These are phyloP conservation scores for Microplitis manilae DNA, from an alignment of 2,888 invertebrate genomes.

Conservation along the genomic window DNA sequence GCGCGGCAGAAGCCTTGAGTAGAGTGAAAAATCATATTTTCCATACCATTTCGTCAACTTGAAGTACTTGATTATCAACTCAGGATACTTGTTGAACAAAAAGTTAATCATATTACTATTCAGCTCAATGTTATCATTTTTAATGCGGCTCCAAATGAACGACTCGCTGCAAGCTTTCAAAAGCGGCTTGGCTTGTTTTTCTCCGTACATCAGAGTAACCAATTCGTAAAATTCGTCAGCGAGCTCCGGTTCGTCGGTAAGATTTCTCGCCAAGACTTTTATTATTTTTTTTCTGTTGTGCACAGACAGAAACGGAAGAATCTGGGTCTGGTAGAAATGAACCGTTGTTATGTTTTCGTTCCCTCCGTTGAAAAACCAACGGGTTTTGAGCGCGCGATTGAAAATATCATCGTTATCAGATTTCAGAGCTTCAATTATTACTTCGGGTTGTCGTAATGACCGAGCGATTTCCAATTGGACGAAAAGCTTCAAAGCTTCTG, in stretches of 20 bases:
- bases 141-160: slow-evolving; percentile 53
- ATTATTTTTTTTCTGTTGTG: slow-evolving; percentile 58
- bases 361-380: slow-evolving; percentile 61
- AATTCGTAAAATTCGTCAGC: slow-evolving; percentile 60
- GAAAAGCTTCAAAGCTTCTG: slow-evolving; percentile 53
- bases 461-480: slow-evolving; percentile 57
- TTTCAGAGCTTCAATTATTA: slow-evolving; percentile 58
- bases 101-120: not conserved
- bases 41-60: slow-evolving; percentile 46
- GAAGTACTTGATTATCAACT: slow-evolving; percentile 59
- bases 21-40: slow-evolving; percentile 14
- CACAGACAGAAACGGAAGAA: slow-evolving; percentile 59
- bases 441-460: slow-evolving; percentile 48
- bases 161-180: slow-evolving; percentile 58
- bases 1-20: slow-evolving; percentile 50
- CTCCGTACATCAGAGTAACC: slow-evolving; percentile 51
- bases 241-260: slow-evolving; percentile 45
- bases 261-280: slow-evolving; percentile 52
- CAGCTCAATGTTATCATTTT: not conserved
- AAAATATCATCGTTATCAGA: slow-evolving; percentile 60
- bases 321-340: slow-evolving; percentile 55
- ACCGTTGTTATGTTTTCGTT: slow-evolving; percentile 52
- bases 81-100: slow-evolving; percentile 51
- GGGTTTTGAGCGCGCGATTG: slow-evolving; percentile 57
- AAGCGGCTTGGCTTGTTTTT: slow-evolving; percentile 55